Base-by-base conservation (phyloP, 2,888 invertebrate genomes). In the Lasioglossum marginatum region DNA sequence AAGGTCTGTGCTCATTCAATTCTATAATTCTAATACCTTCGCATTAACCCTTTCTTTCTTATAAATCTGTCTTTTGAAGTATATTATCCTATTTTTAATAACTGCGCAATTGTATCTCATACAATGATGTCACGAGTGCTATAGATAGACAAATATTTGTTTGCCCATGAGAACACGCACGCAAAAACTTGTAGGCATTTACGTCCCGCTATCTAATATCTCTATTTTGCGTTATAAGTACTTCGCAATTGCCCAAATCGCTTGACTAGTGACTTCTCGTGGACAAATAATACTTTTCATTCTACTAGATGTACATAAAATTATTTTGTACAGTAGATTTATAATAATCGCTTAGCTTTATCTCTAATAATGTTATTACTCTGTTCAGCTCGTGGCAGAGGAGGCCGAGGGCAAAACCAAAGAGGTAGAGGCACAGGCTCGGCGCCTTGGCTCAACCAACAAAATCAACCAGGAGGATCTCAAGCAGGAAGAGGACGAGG, bases 1-100 rank as follows among this genome's bases (percentile, higher is more conserved):
- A 99, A 97, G 98, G 98, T 89, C 63, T 34, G 81, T 70, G n/a
- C 19, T 66, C 23, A 10, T n/a, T 4, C 4, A n/a, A n/a, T 10
- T 40, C 5, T 70, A 40, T 16, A 23, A n/a, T 23, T 37, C 37
- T 37, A 68, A 37, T n/a, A 68, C 31, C 34, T 63, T 0, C 6
- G 16, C 14, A 63, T 63, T 31, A 63, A 31, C 6, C 63, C 31
- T 63, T 63, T 63, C 8, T 8, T 31, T 63, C 5, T 63, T 31
- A 31, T 10, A 68, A 68, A 37, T 23, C 2, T 68, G 19, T 68
- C 34, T 23, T 34, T 10, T 68, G 37, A 23, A 68, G 31, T 66
- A 19, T 16, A 19, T 66, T 19, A 10, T 66, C 66, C 31, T 34
- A 37, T 16, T 31, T 27, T 63, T 16, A 63, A 5, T 14, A 27